Base-by-base conservation (phyloP, 37 sponge, comb jelly and placozoan species). In the Theonella swinhoei region DNA sequence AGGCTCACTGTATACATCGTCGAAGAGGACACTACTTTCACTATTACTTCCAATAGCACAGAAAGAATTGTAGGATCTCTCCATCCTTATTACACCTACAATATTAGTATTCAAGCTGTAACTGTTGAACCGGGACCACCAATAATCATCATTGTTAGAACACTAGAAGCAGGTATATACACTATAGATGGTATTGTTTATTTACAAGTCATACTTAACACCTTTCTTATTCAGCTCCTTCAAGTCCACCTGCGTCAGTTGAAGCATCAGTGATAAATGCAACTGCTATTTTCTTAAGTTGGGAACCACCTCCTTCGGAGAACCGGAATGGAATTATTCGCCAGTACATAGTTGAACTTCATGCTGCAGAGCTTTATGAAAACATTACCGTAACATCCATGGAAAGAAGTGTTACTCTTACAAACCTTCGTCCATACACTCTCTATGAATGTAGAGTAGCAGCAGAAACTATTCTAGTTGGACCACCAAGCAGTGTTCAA, bases 151-250 rank as follows among this genome's bases (percentile, higher is more conserved):
- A 2, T 26, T 4, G 24, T 87, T n/a, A 35, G 26, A 38, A 87
- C 88, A 0, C n/a, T 75, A 17, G 60, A 75, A 69, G 88, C 80
- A n/a, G 82, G 88, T 87, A n/a, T 73, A 74, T 47, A n/a, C n/a
- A n/a, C n/a, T n/a, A n/a, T n/a, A n/a, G n/a, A n/a, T n/a, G n/a
- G n/a, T n/a, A n/a, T n/a, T n/a, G n/a, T n/a, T n/a, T n/a, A n/a
- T n/a, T n/a, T n/a, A n/a, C n/a, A n/a, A n/a, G n/a, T n/a, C n/a
- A n/a, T n/a, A n/a, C n/a, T n/a, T n/a, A n/a, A n/a, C n/a, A n/a
- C n/a, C n/a, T n/a, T n/a, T n/a, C n/a, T n/a, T n/a, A n/a, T 47
- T 17, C 54, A 47, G 54, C 54, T 17, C 54, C 54, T 17, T 47
- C 54, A 47, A 14, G 11, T 14, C 54, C 54, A 47, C 54, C 54